A percentile compares a stretch with the other conserved stretches of the same genome.
Evolutionary conservation across 1,140 invertebrate species (phyloP).

Genomic region (Danaus melanippus): DNA sequence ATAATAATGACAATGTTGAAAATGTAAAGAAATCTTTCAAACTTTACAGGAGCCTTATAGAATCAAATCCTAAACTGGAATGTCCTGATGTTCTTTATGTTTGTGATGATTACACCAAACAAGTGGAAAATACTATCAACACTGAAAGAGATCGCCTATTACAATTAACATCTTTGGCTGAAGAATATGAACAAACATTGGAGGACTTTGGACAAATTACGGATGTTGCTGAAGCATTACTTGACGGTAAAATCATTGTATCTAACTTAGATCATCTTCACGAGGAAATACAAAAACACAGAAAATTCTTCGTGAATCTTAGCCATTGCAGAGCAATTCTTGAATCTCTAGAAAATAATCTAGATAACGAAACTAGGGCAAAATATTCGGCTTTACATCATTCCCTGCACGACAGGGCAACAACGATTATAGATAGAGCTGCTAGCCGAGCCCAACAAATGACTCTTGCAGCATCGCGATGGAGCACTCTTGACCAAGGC

Average conservation of each 20-base stretch:
- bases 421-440: constrained; percentile 82
- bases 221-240: constrained; percentile 83
- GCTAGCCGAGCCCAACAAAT: constrained; percentile 85
- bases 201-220: constrained; percentile 89
- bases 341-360: constrained; percentile 86
- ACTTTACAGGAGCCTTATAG: constrained; percentile 38
- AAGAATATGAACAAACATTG: constrained; percentile 89
- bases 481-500: constrained; percentile 85
- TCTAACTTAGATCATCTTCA: constrained; percentile 82
- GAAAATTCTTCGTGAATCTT: constrained; percentile 90
- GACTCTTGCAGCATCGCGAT: constrained; percentile 85
- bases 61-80: constrained; percentile 57
- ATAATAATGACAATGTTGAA: constrained; percentile 63
- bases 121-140: constrained; percentile 78
- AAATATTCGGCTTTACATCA: constrained; percentile 83
- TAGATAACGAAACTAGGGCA: constrained; percentile 83
- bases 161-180: constrained; percentile 80
- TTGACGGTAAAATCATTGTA: constrained; percentile 83
- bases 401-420: constrained; percentile 81
- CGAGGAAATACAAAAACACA: constrained; percentile 90
- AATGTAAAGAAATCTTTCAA: constrained; percentile 44
- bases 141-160: constrained; percentile 82
- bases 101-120: constrained; percentile 77
- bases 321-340: constrained; percentile 88
- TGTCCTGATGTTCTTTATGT: constrained; percentile 78